Evolutionary conservation across 1,140 invertebrate species (phyloP), one percentile per base, ranked within the genome.

Genomic region (Hyposmocoma kahamanoa): DNA sequence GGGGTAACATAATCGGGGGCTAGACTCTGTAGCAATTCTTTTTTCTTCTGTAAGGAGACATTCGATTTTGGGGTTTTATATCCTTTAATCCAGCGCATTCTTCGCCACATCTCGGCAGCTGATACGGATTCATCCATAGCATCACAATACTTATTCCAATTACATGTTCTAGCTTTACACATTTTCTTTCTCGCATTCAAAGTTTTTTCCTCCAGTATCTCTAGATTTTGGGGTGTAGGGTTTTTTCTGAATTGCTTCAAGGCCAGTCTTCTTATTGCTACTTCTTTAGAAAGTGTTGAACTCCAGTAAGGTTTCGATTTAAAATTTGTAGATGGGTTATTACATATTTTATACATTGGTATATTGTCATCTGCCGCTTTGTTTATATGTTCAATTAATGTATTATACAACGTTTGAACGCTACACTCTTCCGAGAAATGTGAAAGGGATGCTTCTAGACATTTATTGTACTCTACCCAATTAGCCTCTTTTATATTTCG

Each of bases 241-340:
- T 48, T 51, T 24, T 32, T 32, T 38, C 62, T 28, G 30, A 65
- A 53, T 3, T 30, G 47, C 18, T 42, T 19, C 9, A 65, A 22
- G 0, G 62, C 62, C 8, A 58, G 38, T 6, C 58, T 42, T 4
- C 62, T 47, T 36, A 58, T 52, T 8, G 57, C 57, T 4, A 64
- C 41, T 4, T 36, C 38, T 55, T 54, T 58, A 9, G 62, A 58
- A 1, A 61, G 10, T 8, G 39, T 18, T 0, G 24, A 8, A 22
- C 17, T 62, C 56, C 59, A 62, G 24, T 65, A 65, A 20, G 50
- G 46, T 42, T 59, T 62, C 1, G 53, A 47, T 3, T 9, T 55
- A 50, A 62, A 66, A 10, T 36, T 36, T 2, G 8, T 15, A 17
- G 13, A 17, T 8, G 32, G 32, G 18, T 36, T 36, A n/a, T 10